Percentiles rank a stretch among this genome's conserved stretches.
phyloP scores from a whole-genome alignment of 23 tunicate species.

The Trididemnum miniatum region DNA sequence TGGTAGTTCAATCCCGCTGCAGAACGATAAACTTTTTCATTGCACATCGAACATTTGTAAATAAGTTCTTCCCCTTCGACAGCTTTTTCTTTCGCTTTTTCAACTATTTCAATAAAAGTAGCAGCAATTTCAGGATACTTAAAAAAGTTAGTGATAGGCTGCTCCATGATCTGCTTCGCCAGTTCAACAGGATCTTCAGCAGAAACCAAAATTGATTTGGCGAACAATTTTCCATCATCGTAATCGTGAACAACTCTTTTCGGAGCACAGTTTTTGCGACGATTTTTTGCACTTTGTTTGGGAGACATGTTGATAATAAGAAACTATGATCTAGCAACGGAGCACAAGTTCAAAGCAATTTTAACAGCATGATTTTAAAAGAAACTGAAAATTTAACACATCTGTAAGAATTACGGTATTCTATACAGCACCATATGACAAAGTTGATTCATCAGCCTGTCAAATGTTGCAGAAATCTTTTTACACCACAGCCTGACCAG shows the following conservation, averaged over 20 bases:
- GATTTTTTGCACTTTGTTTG: conserved; percentile 1
- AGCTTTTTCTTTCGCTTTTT: neutral
- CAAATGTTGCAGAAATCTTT: no score
- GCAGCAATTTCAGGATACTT: conserved; percentile 13
- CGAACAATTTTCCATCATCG: conserved; percentile 1
- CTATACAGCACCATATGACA: no score
- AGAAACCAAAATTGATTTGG: neutral
- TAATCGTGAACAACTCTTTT: conserved; percentile 15
- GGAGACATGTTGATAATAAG: conserved; percentile 3
- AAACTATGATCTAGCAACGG: no score
- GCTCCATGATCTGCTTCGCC: conserved; percentile 23
- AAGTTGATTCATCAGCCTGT: no score
- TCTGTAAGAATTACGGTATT: no score
- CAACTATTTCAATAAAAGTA: conserved; percentile 2
- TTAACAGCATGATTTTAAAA: no score
- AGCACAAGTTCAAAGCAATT: no score
- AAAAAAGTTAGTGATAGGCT: conserved; percentile 4
- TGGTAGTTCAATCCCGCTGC: conserved; percentile 38
- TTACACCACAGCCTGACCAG: no score
- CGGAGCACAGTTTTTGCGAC: conserved; percentile 39
- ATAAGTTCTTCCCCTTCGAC: conserved; percentile 2
- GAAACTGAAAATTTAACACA: no score
- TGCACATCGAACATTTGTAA: conserved; percentile 29
- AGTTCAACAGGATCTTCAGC: conserved; percentile 17
- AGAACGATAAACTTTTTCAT: conserved; percentile 31